Evolutionary conservation across 2,888 invertebrate species (phyloP), one percentile per base, ranked within the genome.

Genomic region (Apodemia mormo): DNA sequence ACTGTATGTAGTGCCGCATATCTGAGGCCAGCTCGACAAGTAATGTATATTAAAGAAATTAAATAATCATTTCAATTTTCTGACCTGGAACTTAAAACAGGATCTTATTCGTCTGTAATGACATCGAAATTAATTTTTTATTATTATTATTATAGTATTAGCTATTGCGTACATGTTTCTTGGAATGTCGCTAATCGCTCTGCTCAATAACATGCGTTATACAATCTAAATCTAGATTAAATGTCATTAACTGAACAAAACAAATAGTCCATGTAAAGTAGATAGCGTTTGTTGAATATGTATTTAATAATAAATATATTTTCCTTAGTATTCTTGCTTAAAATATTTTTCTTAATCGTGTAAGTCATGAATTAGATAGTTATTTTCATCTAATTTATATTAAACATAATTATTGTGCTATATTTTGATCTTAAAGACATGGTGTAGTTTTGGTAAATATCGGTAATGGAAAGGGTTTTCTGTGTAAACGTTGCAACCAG

Each of bases 321-420:
- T 61, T 30, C 58, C 33, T 61, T 61, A 61, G 30, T 58, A 58
- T 58, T 29, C 12, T 61, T 30, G 58, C 58, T 33, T 61, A 14
- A 33, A 33, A 61, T 61, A 61, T 61, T 58, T 14, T 33, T 61
- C 12, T 12, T 30, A 49, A 14, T 49, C 49, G 14, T 49, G 12
- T 61, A 61, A 61, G 58, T 58, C 58, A 58, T 61, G n/a, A 56
- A 56, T 9, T 29, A 61, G 33, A 49, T 49, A 49, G 49, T 49
- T 49, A 49, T 33, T 61, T 61, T 61, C 58, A 61, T 33, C 58
- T 58, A 58, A 58, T 58, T 58, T 58, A 58, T 58, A 58, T 54
- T 54, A 10, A 54, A 61, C 58, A 71, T 54, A 40, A 61, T 71
- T 14, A 70, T 68, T 70, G 72, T 73, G 72, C 73, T 74, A 74